Evolutionary conservation across 2,113 vertebrate species (phyloP), one percentile per base, ranked within the genome.

Genomic region (Aspiorhynchus laticeps): DNA sequence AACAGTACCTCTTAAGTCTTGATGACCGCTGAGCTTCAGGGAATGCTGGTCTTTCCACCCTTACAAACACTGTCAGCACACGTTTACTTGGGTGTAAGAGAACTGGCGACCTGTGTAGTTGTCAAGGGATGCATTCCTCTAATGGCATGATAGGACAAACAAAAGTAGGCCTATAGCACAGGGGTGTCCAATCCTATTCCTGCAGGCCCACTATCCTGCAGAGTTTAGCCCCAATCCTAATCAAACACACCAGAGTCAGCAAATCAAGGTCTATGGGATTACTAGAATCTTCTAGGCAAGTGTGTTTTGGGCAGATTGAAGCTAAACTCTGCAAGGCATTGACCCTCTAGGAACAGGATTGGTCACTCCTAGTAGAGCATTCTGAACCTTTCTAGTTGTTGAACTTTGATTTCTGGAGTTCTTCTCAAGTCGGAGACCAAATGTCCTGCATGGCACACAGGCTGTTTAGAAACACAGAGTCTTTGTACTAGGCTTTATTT

Each of bases 31-130:
- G 28, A 88, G 51, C 38, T 26, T 88, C 74, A 41, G 36, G 69
- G 73, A 51, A 15, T 6, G 28, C 8, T 41, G 76, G n/a, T 51
- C 26, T 17, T 41, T 67, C 36, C 24, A 36, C 19, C 11, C 41
- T 28, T 36, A 65, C 53, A 63, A 46, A 48, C 26, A 61, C 51
- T 9, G 75, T 84, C 74, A 71, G 24, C 74, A 51, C 65, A 15
- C 36, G 46, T 38, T 76, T 75, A 46, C 69, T 21, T 83, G 71
- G 69, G 67, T 76, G 71, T 77, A 67, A 84, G 61, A 74, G n/a
- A 71, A 79, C 81, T 38, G 80, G 24, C 28, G 11, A 63, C 48
- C 21, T 36, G 74, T 28, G 14, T 53, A 81, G 38, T 15, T 48
- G 19, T 74, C 9, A 84, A 67, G 19, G 26, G 28, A 87, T 85